These are phyloP conservation scores for Spodoptera exigua DNA, from an alignment of 2,888 invertebrate genomes.

Conservation along the genomic window DNA sequence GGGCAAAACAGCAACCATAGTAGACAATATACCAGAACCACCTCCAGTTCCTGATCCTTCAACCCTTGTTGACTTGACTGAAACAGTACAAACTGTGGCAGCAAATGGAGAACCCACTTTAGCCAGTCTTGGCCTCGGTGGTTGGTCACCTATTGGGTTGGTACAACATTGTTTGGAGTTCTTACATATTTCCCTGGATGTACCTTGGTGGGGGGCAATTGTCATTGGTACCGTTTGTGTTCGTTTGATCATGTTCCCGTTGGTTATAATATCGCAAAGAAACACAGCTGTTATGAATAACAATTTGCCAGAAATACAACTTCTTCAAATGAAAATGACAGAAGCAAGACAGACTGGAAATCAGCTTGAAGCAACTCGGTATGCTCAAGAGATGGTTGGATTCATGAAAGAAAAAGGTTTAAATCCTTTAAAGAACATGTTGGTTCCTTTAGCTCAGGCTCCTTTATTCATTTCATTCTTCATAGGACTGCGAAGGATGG, in stretches of 20 bases:
- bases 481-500: conserved; percentile 95
- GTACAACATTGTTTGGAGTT: conserved; percentile 95
- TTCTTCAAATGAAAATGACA: conserved; percentile 94
- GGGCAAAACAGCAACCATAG: conserved; percentile 68
- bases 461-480: conserved; percentile 98
- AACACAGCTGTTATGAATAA: conserved; percentile 95
- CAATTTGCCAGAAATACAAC: conserved; percentile 95
- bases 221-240: conserved; percentile 94
- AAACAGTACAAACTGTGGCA: conserved; percentile 79
- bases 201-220: conserved; percentile 98
- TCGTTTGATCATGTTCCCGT: conserved; percentile 94
- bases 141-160: conserved; percentile 94
- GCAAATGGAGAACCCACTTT: conserved; percentile 93
- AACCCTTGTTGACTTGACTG: conserved; percentile 70
- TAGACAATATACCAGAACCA: conserved; percentile 83
- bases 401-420: conserved; percentile 95
- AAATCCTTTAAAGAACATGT: conserved; percentile 94
- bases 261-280: conserved; percentile 95
- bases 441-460: conserved; percentile 94
- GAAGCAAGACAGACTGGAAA: conserved; percentile 96
- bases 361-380: conserved; percentile 92
- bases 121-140: conserved; percentile 94
- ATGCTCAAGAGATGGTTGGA: conserved; percentile 93
- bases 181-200: conserved; percentile 93
- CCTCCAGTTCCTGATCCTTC: conserved; percentile 83